A percentile compares a stretch with the other conserved stretches of the same genome.
These are phyloP conservation scores for Tachysurus vachellii DNA, from an alignment of 2,113 vertebrate species.

Conservation along the genomic window DNA sequence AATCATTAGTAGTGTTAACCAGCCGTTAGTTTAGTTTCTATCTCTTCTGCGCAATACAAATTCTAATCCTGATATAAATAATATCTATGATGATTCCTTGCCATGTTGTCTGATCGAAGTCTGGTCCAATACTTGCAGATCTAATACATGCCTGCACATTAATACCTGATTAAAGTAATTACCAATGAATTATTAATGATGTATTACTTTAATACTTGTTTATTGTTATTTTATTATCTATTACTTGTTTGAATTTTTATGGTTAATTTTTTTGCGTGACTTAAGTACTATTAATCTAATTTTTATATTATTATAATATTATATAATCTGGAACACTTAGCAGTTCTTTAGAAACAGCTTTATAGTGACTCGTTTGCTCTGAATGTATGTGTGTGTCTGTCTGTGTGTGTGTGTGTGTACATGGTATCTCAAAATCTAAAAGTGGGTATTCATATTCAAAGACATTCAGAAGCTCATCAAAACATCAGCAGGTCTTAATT, in stretches of 20 bases:
- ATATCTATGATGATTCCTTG: neutral
- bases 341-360: neutral
- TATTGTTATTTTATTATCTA: too few species aligned
- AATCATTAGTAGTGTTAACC: neutral
- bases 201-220: neutral
- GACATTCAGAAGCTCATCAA: neutral
- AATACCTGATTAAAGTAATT: neutral
- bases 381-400: neutral
- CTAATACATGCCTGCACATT: neutral
- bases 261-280: too few species aligned
- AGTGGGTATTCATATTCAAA: neutral
- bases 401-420: neutral
- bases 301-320: too few species aligned
- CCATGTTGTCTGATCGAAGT: neutral
- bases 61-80: neutral
- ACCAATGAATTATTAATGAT: neutral
- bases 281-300: too few species aligned
- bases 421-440: conserved; percentile 4
- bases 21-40: neutral
- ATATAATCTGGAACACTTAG: neutral
- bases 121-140: neutral
- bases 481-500: neutral
- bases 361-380: conserved; percentile 8
- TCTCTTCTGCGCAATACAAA: too few species aligned
- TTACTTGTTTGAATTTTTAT: too few species aligned